A percentile compares a stretch with the other conserved stretches of the same genome.
These are phyloP conservation scores for Drosophila tripunctata DNA, from an alignment of 2,888 invertebrate genomes.

Conservation along the genomic window DNA sequence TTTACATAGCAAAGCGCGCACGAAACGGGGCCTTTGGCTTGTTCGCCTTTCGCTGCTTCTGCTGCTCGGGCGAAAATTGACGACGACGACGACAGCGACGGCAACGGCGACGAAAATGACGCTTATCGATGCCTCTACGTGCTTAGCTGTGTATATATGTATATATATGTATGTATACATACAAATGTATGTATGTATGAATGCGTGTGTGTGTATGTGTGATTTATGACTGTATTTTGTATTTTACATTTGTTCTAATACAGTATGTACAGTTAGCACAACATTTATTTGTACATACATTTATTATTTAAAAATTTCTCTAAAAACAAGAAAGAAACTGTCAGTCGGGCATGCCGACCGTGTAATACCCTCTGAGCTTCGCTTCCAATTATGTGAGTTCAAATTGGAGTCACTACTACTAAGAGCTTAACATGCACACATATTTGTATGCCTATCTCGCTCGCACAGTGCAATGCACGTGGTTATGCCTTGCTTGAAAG, in stretches of 20 bases:
- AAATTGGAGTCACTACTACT: too few species aligned
- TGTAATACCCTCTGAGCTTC: too few species aligned
- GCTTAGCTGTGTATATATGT: conserved; percentile 22
- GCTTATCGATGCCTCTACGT: conserved; percentile 64
- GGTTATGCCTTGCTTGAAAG: too few species aligned
- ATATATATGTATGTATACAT: conserved; percentile 6
- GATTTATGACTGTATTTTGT: conserved; percentile 15
- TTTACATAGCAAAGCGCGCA: conserved; percentile 72
- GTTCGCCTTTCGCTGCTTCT: conserved; percentile 39
- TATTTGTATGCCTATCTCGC: too few species aligned
- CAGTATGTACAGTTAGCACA: too few species aligned
- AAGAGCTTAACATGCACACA: too few species aligned
- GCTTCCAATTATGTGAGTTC: too few species aligned
- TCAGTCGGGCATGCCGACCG: too few species aligned
- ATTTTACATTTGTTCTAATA: conserved; percentile 7
- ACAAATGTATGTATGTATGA: background rate
- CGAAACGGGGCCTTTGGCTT: conserved; percentile 67
- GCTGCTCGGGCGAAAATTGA: conserved; percentile 33
- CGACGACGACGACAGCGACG: conserved; percentile 14
- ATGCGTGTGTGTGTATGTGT: conserved; percentile 4
- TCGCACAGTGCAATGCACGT: too few species aligned
- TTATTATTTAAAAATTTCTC: too few species aligned
- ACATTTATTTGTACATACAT: too few species aligned
- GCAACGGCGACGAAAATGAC: conserved; percentile 44
- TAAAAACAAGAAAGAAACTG: too few species aligned